Conservation (phyloP, 2,888 invertebrate genomes). For the Ctena decussata region DNA sequence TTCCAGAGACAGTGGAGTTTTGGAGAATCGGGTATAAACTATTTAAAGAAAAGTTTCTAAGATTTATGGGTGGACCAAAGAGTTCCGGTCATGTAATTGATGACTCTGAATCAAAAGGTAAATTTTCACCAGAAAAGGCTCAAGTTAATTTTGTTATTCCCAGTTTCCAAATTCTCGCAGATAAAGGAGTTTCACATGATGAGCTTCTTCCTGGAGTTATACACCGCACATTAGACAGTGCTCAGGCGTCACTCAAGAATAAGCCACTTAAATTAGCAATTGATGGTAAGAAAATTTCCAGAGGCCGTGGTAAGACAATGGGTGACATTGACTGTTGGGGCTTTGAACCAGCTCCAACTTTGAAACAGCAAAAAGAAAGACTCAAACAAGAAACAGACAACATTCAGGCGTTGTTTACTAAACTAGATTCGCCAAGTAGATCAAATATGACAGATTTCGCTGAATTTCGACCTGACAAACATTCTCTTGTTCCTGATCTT, state of each 20-base stretch:
- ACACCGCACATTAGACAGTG: background rate
- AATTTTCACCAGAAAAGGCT: background rate
- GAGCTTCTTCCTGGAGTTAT: background rate
- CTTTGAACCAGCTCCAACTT: conserved; percentile 15
- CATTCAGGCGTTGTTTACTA: background rate
- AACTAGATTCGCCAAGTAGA: background rate
- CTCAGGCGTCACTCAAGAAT: background rate
- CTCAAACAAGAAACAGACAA: background rate
- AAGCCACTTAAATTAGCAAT: background rate
- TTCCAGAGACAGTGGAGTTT: background rate
- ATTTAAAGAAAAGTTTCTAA: background rate
- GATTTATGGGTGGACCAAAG: background rate
- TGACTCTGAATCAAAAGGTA: background rate
- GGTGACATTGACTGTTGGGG: conserved; percentile 41
- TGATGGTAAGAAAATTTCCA: conserved; percentile 22
- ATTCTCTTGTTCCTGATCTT: background rate
- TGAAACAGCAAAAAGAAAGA: background rate
- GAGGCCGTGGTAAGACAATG: conserved; percentile 12
- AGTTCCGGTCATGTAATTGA: background rate
- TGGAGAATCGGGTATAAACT: background rate
- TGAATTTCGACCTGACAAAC: background rate
- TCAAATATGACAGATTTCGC: background rate
- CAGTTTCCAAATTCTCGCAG: background rate
- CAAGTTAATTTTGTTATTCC: background rate
- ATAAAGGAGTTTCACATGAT: background rate